These are phyloP conservation scores for Dioctria linearis DNA, from an alignment of 2,888 invertebrate species.

Conservation along the genomic window DNA sequence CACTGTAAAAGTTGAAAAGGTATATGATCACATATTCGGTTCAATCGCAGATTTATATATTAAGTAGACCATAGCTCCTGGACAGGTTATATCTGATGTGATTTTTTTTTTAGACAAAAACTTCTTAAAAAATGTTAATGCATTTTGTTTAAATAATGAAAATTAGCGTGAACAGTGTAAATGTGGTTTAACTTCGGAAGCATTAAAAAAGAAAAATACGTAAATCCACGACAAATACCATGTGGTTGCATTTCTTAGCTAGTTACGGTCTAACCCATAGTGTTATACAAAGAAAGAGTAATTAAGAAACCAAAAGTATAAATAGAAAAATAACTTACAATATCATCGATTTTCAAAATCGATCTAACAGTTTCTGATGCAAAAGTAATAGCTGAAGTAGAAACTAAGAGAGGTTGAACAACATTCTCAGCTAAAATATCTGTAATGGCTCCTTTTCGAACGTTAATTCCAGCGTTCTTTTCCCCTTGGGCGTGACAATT, in stretches of 20 bases:
- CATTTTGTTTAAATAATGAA: conserved; percentile 45
- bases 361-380: conserved; percentile 97
- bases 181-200: background rate
- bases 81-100: no score
- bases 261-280: background rate
- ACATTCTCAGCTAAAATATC: conserved; percentile 98
- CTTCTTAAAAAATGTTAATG: conserved; percentile 22
- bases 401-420: conserved; percentile 96
- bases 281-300: conserved; percentile 26
- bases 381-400: conserved; percentile 91
- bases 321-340: conserved; percentile 75
- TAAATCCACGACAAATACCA: conserved; percentile 7
- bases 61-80: no score
- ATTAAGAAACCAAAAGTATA: background rate
- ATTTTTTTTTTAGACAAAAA: background rate
- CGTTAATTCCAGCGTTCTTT: conserved; percentile 93
- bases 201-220: conserved; percentile 5
- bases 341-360: conserved; percentile 99
- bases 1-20: no score
- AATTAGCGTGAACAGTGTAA: conserved; percentile 31
- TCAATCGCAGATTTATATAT: no score
- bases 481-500: conserved; percentile 93
- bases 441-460: conserved; percentile 95
- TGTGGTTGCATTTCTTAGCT: no score
- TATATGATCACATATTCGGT: no score